A percentile compares a stretch with the other conserved stretches of the same genome.
These are phyloP conservation scores for Phthorimaea operculella DNA, from an alignment of 1,140 invertebrate species.

Conservation along the genomic window DNA sequence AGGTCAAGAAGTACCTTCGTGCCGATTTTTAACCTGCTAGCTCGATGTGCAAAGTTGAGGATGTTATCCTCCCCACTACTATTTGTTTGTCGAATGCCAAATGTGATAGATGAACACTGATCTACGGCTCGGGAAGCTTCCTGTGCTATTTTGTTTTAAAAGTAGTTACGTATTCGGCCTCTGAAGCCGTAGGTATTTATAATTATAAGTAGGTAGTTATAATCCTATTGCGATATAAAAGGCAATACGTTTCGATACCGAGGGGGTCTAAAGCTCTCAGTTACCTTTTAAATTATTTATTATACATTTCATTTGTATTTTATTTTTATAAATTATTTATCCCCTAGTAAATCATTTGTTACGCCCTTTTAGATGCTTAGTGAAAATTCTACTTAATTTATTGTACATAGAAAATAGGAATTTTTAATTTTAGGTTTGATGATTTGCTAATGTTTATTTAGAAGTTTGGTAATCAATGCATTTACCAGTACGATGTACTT, in stretches of 20 bases:
- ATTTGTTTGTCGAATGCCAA: too few relatives aligned
- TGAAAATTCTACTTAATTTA: constrained; percentile 4
- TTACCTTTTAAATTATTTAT: constrained; percentile 5
- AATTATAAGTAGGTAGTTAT: background rate
- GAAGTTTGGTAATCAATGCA: background rate
- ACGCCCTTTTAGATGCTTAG: background rate
- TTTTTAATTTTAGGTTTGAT: background rate
- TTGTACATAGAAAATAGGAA: background rate
- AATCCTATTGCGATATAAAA: constrained; percentile 7
- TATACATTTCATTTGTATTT: constrained; percentile 3
- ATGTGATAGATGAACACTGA: background rate
- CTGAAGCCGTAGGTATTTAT: constrained; percentile 6
- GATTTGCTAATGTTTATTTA: background rate
- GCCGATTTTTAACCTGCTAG: too few relatives aligned
- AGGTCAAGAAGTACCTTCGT: too few relatives aligned
- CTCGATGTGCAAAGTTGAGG: too few relatives aligned
- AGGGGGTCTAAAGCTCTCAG: background rate
- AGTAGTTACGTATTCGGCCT: constrained; percentile 14
- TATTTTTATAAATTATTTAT: constrained; percentile 6
- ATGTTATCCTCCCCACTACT: too few relatives aligned
- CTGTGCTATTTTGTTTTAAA: constrained; percentile 28
- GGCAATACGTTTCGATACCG: background rate
- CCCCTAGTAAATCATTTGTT: background rate
- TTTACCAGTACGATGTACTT: constrained; percentile 3
- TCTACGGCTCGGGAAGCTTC: constrained; percentile 3